A percentile compares a stretch with the other conserved stretches of the same genome.
Evolutionary conservation across 30 jellyfish, hydroid and myxozoan genomes (phyloP).

Genomic region (Clytia hemisphaerica): DNA sequence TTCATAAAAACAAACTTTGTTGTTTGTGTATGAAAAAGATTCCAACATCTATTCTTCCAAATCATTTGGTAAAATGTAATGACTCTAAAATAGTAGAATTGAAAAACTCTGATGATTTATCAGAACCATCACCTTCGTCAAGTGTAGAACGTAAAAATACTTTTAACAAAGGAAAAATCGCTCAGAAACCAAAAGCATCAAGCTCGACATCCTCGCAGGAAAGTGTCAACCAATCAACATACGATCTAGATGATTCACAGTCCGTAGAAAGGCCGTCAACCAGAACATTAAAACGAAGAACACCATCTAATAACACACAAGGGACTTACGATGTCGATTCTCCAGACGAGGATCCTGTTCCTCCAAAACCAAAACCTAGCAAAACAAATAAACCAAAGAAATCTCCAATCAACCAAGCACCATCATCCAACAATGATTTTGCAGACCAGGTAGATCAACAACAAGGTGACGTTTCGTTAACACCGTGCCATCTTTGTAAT

Average conservation of each 20-base stretch:
- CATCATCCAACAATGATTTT: not conserved
- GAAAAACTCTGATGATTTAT: too few relatives aligned
- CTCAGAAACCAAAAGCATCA: too few relatives aligned
- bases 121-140: too few relatives aligned
- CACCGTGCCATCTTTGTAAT: conserved; percentile 62
- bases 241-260: not conserved
- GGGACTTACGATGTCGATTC: conserved; percentile 4
- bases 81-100: not conserved
- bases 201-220: too few relatives aligned
- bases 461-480: not conserved
- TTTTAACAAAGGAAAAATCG: too few relatives aligned
- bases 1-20: not conserved
- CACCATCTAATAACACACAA: not conserved
- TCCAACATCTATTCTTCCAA: not conserved
- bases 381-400: not conserved
- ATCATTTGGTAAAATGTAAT: conserved; percentile 21
- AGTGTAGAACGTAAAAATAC: too few relatives aligned
- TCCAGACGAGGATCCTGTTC: not conserved
- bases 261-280: conserved; percentile 6
- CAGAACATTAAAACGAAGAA: not conserved
- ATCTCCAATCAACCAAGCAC: not conserved
- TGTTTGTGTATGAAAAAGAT: conserved; percentile 9
- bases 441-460: not conserved
- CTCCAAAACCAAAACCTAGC: not conserved
- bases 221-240: too few relatives aligned